These are phyloP conservation scores for Caretta caretta DNA, from an alignment of 2,113 vertebrate genomes.

Conservation along the genomic window DNA sequence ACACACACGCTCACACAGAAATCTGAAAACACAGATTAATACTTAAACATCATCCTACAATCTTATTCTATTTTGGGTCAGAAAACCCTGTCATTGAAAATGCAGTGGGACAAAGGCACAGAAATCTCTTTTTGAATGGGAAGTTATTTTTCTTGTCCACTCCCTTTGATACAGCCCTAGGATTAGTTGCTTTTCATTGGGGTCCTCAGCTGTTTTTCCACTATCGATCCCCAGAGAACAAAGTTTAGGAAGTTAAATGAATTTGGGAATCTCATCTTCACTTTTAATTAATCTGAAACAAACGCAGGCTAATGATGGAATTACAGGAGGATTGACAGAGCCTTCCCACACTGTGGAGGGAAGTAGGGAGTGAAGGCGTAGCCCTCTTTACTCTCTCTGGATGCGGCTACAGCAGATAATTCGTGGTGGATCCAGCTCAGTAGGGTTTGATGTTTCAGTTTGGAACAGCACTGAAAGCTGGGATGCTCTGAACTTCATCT, in stretches of 20 bases:
- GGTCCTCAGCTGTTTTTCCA: constrained; percentile 30
- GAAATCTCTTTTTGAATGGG: background rate
- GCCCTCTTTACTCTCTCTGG: background rate
- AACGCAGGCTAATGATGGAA: constrained; percentile 34
- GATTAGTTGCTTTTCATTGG: constrained; percentile 51
- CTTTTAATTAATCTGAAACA: constrained; percentile 57
- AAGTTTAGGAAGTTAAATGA: constrained; percentile 61
- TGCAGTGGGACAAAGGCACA: background rate
- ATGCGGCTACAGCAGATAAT: background rate
- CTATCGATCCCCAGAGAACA: constrained; percentile 33
- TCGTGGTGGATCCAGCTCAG: background rate
- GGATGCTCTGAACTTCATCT: background rate
- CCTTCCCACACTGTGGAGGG: background rate
- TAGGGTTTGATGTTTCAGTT: background rate
- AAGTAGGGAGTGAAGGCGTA: background rate
- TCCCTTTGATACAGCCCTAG: constrained; percentile 45
- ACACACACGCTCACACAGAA: background rate
- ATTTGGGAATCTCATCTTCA: constrained; percentile 27
- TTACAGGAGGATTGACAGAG: constrained; percentile 42
- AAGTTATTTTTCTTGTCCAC: constrained; percentile 44
- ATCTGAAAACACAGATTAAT: constrained; percentile 53
- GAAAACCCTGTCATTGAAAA: constrained; percentile 6
- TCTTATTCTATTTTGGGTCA: constrained; percentile 17
- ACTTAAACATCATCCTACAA: constrained; percentile 51
- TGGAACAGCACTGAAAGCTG: background rate